Conservation (phyloP, 1,140 invertebrate species). For the Gryllus bimaculatus region DNA sequence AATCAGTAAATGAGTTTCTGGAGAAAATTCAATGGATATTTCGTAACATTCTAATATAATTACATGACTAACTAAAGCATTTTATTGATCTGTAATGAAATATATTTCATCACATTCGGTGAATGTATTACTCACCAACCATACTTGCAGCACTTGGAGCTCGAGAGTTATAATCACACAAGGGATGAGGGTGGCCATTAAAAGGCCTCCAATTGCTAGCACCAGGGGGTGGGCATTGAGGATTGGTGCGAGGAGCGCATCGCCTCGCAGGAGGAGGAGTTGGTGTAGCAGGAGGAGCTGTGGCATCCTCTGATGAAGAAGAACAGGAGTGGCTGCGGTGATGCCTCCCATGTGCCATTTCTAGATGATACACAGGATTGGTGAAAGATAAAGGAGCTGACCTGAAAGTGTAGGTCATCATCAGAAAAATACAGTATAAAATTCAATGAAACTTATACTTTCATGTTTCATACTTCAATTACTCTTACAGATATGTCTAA, state of each 20-base stretch:
- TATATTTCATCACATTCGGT: too few relatives aligned
- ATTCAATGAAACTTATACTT: too few relatives aligned
- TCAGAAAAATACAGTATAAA: too few relatives aligned
- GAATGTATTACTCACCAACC: neutral
- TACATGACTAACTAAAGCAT: too few relatives aligned
- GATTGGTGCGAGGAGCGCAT: slow-evolving; percentile 28
- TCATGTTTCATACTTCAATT: too few relatives aligned
- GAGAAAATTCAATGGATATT: too few relatives aligned
- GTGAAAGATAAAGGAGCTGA: slow-evolving; percentile 69
- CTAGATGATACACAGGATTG: slow-evolving; percentile 76
- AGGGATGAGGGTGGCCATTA: slow-evolving; percentile 1
- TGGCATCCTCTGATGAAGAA: slow-evolving; percentile 34
- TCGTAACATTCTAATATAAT: too few relatives aligned
- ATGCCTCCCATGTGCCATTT: slow-evolving; percentile 32
- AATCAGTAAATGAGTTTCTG: neutral
- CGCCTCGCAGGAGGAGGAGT: slow-evolving; percentile 25
- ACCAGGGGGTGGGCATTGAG: slow-evolving; percentile 24
- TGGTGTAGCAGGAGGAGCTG: slow-evolving; percentile 35
- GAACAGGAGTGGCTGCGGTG: slow-evolving; percentile 28
- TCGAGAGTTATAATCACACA: slow-evolving; percentile 14
- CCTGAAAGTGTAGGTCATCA: neutral
- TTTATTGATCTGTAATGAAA: too few relatives aligned
- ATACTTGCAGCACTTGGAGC: slow-evolving; percentile 1
- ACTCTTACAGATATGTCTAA: too few relatives aligned
- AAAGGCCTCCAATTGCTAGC: slow-evolving; percentile 23